Base-by-base conservation (phyloP, 2,797 vertebrate genomes). In the Crax fasciolata region DNA sequence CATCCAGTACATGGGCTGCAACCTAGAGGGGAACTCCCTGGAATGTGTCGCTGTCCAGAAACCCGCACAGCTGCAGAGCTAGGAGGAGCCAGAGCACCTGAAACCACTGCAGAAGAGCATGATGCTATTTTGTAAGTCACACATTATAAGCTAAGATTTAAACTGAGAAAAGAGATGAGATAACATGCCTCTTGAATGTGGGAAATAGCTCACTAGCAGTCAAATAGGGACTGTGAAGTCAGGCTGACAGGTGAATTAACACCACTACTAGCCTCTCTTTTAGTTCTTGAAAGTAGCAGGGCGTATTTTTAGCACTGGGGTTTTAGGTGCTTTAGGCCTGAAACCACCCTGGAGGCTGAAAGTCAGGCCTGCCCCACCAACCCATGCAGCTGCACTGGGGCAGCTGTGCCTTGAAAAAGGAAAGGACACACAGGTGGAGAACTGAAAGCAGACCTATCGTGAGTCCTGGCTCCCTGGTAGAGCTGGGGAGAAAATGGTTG, bases 341-440 rank as follows among this genome's bases (percentile, higher is more conserved):
- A 93, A 95, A 92, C 41, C 46, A 51, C 55, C 44, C 70, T 51
- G 44, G 62, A 88, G 76, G 43, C 90, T 67, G 58, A 88, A 86
- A 91, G 52, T 70, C 70, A 86, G 75, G 11, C 16, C 27, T 58
- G 68, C 59, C 73, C 81, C 4, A 2, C 25, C 0, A 3, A 90
- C 51, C 39, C 41, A 35, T 30, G 76, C 1, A 15, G 65, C 71
- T 90, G 54, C 4, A 1, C 74, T 86, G 75, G 55, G 51, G 58
- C 62, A 84, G 80, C 21, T 38, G 67, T 52, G 59, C 32, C 6
- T 59, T 66, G 15, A 66, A 46, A 44, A 38, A 68, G 25, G 48
- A 90, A 82, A 90, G 65, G 30, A 58, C 39, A 25, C 0, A 0
- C 44, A 32, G 48, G n/a, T 65, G 55, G 27, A 58, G 57, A 89